Evolutionary conservation across 2,888 invertebrate genomes (phyloP), one percentile per base, ranked within the genome.

Genomic region (Troides aeacus): DNA sequence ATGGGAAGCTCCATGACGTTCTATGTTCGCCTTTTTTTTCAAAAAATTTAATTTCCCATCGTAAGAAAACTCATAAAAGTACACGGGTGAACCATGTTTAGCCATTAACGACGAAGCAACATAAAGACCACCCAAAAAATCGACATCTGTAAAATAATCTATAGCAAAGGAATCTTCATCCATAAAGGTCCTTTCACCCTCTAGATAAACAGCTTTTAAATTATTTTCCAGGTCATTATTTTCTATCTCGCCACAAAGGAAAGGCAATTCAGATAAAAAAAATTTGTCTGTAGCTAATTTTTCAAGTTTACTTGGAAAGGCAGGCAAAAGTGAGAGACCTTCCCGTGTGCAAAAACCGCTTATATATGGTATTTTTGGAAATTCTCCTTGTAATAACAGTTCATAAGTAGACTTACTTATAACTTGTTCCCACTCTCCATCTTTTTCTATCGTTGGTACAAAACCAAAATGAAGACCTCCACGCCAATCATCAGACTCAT

Each of bases 11-110:
- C 95, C 95, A 74, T 84, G 79, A 0, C 92, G 82, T 0, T 88
- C 74, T 18, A 93, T 84, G 42, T 88, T 84, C 17, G 86, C 77
- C 12, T 85, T 78, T 66, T 85, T 88, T 74, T 94, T 94, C 24
- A 89, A 82, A 71, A 92, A 87, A 78, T 94, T 94, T 4, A 94
- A 83, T 18, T 81, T 84, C 3, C 94, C 94, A 59, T 93, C 90
- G 71, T 94, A 94, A 0, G 93, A 85, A 77, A 94, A 94, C 68
- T 93, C 90, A 74, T 94, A 95, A 12, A 94, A 90, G 75, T 93
- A 95, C 0, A 94, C 88, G 0, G 93, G 90, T 1, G 91, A 78
- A 63, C 80, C 85, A 50, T 83, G 77, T 72, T 87, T 87, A 1
- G 87, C 81, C 57, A 89, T 86, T 39, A 88, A 74, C 59, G 76